Evolutionary conservation across 2,888 invertebrate genomes (phyloP).

Genomic region (Thecocarcelia acutangulata): DNA sequence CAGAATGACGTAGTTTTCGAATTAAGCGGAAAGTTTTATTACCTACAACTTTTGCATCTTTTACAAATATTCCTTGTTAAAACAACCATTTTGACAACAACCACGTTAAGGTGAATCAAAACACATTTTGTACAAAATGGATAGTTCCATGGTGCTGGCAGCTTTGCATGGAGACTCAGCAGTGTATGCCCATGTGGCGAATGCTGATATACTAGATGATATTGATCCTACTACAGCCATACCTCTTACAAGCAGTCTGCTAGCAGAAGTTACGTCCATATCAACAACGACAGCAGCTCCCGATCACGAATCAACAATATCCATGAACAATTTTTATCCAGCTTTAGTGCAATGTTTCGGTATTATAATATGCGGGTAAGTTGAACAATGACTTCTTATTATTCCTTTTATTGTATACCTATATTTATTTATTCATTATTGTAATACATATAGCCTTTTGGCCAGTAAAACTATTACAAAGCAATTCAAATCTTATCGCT

Average conservation of each 20-base stretch:
- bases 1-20: slow-evolving; percentile 63
- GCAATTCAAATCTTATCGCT: no score
- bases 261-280: slow-evolving; percentile 51
- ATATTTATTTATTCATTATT: no score
- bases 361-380: slow-evolving; percentile 94
- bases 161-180: slow-evolving; percentile 68
- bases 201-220: slow-evolving; percentile 47
- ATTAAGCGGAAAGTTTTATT: background rate
- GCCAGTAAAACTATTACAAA: no score
- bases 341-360: slow-evolving; percentile 96
- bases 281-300: slow-evolving; percentile 71
- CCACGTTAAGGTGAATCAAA: background rate
- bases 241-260: slow-evolving; percentile 45
- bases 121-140: slow-evolving; percentile 70
- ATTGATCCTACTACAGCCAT: slow-evolving; percentile 30
- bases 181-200: slow-evolving; percentile 53
- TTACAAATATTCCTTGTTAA: background rate
- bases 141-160: slow-evolving; percentile 76
- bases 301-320: slow-evolving; percentile 75
- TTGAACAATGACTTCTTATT: slow-evolving; percentile 63
- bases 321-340: slow-evolving; percentile 92
- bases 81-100: background rate
- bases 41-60: slow-evolving; percentile 7
- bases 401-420: no score
- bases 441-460: no score